Base-by-base conservation (phyloP, 2,888 invertebrate species). In the Asteroscopus sphinx region DNA sequence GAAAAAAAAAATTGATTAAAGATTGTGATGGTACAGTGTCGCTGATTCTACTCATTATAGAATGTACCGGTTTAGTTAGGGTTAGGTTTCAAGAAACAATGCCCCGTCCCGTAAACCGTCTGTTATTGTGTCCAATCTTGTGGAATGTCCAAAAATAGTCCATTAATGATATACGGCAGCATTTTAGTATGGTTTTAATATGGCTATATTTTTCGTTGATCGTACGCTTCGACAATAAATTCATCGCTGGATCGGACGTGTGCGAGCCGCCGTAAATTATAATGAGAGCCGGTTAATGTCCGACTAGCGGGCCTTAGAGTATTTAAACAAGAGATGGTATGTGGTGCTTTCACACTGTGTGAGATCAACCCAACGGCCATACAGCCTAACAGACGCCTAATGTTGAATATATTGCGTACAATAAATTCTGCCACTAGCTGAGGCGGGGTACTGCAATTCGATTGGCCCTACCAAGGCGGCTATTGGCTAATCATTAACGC, bases 221-320 rank as follows among this genome's bases (percentile, higher is more conserved):
- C 77, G 79, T 86, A 87, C 86, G 85, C 86, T 87, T 88, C 86
- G 83, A 86, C 87, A 80, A 89, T 92, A 92, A 93, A 93, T 92
- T 88, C 83, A 88, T 90, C 88, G 55, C 47, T 78, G 82, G 82
- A 85, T 88, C 88, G 88, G 88, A 83, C 87, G 85, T 81, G 87
- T 81, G 82, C 85, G 88, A 85, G 81, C 83, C 79, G 85, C 78
- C 85, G 87, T 93, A 92, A 92, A 93, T 93, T 92, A 92, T 93
- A 92, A 91, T 92, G 92, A 92, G 91, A 85, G 88, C 77, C 83
- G 86, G 86, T 89, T 90, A 89, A 89, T 62, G 59, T 63, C 46
- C 41, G 51, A 64, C 53, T 56, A 62, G 45, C 45, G 28, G 47
- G 36, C 65, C 65, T 59, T 40, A 67, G 58, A 68, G 68, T 63